Conservation (phyloP, 2,797 vertebrate genomes). For the Scolopax bukidnonensis region DNA sequence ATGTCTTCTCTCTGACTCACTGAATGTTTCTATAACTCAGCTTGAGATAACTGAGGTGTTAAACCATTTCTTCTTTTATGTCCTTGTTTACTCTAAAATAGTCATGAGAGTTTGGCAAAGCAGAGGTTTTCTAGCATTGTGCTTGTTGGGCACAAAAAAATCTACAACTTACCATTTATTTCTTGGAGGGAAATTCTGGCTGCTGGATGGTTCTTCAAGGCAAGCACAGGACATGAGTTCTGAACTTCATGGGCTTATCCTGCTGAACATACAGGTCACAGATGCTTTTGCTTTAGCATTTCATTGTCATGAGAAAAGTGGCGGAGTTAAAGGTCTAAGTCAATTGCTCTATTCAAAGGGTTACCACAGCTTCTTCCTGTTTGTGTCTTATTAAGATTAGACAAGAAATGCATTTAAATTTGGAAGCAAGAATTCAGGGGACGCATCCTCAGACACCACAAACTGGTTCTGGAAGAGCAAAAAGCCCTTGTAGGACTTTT, state of each 20-base stretch:
- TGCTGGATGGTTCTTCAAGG: background rate
- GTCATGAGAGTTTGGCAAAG: background rate
- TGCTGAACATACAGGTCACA: background rate
- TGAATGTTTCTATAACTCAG: background rate
- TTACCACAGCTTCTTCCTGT: background rate
- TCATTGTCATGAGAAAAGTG: background rate
- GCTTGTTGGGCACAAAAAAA: background rate
- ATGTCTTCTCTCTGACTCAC: background rate
- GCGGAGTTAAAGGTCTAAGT: background rate
- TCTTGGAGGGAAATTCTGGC: background rate
- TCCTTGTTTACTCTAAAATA: background rate
- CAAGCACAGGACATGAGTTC: background rate
- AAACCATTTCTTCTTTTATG: background rate
- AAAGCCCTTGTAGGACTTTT: background rate
- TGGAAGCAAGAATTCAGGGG: background rate
- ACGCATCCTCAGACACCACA: background rate
- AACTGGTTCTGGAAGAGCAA: background rate
- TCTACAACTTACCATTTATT: background rate
- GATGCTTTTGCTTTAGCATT: background rate
- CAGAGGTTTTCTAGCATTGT: background rate
- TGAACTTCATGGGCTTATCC: background rate
- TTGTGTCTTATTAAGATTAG: background rate
- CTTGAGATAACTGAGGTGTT: background rate
- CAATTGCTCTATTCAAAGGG: background rate
- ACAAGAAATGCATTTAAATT: background rate